A percentile compares a stretch with the other conserved stretches of the same genome.
Conservation (phyloP, 2,113 vertebrate genomes). For the Candoia aspera region DNA sequence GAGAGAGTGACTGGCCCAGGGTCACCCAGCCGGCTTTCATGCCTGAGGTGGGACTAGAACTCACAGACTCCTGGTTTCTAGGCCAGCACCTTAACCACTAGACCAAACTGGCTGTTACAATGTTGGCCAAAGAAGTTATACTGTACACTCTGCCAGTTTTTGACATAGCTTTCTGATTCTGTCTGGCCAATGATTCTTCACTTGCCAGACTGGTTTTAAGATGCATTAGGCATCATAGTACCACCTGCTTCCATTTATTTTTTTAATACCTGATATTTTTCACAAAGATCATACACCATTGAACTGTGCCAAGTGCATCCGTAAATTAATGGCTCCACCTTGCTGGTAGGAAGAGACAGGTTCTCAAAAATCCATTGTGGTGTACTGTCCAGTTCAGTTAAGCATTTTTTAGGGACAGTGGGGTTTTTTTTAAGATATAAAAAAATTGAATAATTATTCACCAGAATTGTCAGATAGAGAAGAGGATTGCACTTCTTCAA, state of each 20-base stretch:
- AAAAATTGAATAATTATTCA: not conserved
- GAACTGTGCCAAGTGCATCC: not conserved
- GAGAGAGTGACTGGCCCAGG: too few relatives aligned
- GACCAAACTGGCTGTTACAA: too few relatives aligned
- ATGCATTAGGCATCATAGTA: not conserved
- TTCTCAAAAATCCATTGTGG: not conserved
- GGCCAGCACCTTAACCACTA: too few relatives aligned
- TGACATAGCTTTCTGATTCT: not conserved
- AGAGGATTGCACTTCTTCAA: not conserved
- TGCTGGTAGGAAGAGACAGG: not conserved
- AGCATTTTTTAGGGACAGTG: not conserved
- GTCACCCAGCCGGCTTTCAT: too few relatives aligned
- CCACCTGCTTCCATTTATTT: not conserved
- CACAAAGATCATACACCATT: not conserved
- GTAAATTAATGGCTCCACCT: not conserved
- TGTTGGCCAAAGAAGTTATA: not conserved
- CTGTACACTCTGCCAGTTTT: not conserved
- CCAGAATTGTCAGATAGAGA: not conserved
- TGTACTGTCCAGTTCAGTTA: not conserved
- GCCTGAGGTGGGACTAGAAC: too few relatives aligned
- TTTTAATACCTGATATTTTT: not conserved
- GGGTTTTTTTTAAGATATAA: not conserved
- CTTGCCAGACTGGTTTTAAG: not conserved
- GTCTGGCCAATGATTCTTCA: not conserved
- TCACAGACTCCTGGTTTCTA: too few relatives aligned